phyloP scores from a whole-genome alignment of 2,113 vertebrate species.

The Equus przewalskii region DNA sequence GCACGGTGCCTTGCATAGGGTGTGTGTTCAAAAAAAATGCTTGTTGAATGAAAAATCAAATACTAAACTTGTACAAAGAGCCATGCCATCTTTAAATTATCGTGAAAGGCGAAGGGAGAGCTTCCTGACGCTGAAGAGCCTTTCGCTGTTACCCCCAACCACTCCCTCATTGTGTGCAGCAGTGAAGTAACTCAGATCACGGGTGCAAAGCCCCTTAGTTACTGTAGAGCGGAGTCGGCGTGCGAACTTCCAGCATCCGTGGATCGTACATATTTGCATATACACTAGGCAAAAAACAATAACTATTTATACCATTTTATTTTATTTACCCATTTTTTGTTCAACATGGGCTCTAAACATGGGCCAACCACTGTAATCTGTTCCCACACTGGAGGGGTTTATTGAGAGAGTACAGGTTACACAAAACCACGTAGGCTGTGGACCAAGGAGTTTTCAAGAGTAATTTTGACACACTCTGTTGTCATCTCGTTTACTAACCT shows the following conservation, averaged over 20 bases:
- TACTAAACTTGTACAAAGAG: neutral
- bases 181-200: too few species aligned
- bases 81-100: neutral
- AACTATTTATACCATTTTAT: too few species aligned
- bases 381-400: neutral
- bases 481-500: neutral
- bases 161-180: rapidly evolving
- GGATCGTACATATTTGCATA: neutral
- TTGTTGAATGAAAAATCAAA: neutral
- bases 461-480: neutral
- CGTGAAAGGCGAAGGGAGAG: neutral
- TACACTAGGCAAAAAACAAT: neutral
- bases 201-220: rapidly evolving
- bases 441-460: neutral
- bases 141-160: too few species aligned
- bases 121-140: neutral
- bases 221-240: rapidly evolving
- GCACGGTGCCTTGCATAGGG: neutral
- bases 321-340: neutral
- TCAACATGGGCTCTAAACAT: neutral
- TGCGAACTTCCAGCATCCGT: rapidly evolving
- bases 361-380: neutral
- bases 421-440: rapidly evolving
- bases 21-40: rapidly evolving
- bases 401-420: neutral